These are phyloP conservation scores for Picathartes gymnocephalus DNA, from an alignment of 2,113 vertebrate genomes.

Conservation along the genomic window DNA sequence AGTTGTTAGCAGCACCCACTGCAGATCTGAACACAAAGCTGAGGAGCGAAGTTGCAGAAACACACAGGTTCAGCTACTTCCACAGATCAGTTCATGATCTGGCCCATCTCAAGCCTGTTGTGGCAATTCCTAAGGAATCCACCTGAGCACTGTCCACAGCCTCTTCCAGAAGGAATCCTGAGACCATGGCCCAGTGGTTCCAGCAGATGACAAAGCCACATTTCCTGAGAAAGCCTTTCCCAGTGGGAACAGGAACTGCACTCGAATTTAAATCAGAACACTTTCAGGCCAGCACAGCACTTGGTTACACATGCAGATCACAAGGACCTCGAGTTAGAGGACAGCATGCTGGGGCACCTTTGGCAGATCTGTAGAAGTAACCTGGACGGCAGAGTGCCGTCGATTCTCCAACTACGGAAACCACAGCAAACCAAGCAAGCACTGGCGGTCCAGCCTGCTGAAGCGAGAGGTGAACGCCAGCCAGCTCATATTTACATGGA, in stretches of 20 bases:
- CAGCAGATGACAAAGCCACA: not conserved
- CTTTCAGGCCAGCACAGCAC: not conserved
- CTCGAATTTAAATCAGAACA: not conserved
- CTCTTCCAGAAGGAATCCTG: not conserved
- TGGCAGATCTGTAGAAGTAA: constrained; percentile 54
- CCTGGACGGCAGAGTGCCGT: not conserved
- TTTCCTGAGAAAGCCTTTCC: not conserved
- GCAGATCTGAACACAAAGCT: not conserved
- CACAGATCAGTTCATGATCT: constrained; percentile 43
- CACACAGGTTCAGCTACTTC: constrained; percentile 15
- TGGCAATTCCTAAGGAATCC: not conserved
- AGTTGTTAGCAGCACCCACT: constrained; percentile 38
- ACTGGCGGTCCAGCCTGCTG: not conserved
- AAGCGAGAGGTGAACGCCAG: constrained; percentile 17
- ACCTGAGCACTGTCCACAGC: not conserved
- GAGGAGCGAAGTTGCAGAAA: not conserved
- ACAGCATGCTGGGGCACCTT: not conserved
- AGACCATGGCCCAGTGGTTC: not conserved
- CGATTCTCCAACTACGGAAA: not conserved
- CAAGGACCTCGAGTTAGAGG: constrained; percentile 1
- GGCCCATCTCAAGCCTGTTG: not conserved
- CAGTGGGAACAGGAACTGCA: not conserved
- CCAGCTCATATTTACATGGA: constrained; percentile 90
- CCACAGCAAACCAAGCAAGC: constrained; percentile 47
- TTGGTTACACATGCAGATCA: constrained; percentile 28